These are phyloP conservation scores for Typhlichthys eigenmanni DNA, from an alignment of 2,797 vertebrate species.

Conservation along the genomic window DNA sequence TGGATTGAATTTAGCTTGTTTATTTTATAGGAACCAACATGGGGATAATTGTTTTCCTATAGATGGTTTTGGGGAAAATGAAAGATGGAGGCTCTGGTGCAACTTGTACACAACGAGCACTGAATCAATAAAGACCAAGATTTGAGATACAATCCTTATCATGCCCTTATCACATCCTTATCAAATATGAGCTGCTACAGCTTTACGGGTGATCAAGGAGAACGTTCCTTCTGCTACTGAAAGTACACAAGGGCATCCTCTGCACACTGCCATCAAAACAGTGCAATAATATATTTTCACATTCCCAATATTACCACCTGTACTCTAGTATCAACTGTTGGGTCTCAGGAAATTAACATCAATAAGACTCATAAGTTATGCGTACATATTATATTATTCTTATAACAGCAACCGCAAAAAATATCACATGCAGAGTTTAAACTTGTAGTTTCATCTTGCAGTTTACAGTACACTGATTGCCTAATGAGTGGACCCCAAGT, in stretches of 20 bases:
- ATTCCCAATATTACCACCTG: conserved; percentile 27
- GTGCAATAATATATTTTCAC: conserved; percentile 43
- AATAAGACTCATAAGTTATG: too few species aligned
- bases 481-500: too few species aligned
- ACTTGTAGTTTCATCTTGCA: too few species aligned
- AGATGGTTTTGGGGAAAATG: conserved; percentile 33
- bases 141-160: conserved; percentile 73
- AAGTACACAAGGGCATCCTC: conserved; percentile 65
- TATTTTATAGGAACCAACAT: neutral
- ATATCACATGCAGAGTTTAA: too few species aligned
- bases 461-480: too few species aligned
- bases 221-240: conserved; percentile 68
- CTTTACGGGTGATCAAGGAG: conserved; percentile 57
- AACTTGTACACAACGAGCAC: conserved; percentile 40
- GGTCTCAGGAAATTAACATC: neutral
- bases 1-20: neutral
- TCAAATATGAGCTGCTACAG: conserved; percentile 66
- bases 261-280: conserved; percentile 46
- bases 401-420: too few species aligned
- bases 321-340: conserved; percentile 34
- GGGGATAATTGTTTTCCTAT: conserved; percentile 27
- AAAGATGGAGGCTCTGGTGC: conserved; percentile 19
- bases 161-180: conserved; percentile 65
- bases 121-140: conserved; percentile 71
- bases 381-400: too few species aligned